A percentile compares a stretch with the other conserved stretches of the same genome.
Evolutionary conservation across 2,113 vertebrate species (phyloP).

Genomic region (Orycteropus afer): DNA sequence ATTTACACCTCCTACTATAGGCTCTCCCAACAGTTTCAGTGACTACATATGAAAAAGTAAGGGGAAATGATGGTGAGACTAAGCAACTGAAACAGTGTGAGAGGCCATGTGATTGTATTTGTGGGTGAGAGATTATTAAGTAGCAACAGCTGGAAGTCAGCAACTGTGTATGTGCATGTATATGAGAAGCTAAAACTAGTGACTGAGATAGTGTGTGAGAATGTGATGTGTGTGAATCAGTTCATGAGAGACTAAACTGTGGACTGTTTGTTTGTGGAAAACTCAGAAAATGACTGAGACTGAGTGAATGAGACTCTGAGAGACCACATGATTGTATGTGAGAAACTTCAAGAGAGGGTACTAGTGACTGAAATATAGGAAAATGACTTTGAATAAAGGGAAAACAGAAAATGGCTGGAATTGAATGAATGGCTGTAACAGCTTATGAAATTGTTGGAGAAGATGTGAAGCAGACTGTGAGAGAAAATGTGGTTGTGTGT

Average conservation of each 20-base stretch:
- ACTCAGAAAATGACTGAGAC: background rate
- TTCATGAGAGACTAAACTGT: background rate
- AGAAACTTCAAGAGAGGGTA: background rate
- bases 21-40: background rate
- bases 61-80: background rate
- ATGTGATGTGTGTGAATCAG: background rate
- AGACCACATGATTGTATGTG: background rate
- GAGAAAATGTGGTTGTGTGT: background rate
- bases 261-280: background rate
- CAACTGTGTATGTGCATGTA: background rate
- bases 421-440: background rate
- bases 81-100: background rate
- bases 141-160: background rate
- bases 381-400: background rate
- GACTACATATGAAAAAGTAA: background rate
- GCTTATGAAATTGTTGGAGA: background rate
- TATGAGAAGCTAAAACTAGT: background rate
- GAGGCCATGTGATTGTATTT: background rate
- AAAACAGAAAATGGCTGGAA: background rate
- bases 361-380: background rate
- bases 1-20: background rate
- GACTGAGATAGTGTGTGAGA: background rate
- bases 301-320: background rate
- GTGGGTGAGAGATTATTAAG: background rate
- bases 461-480: background rate